Percentiles rank a stretch among this genome's conserved stretches.
Conservation (phyloP, 2,113 vertebrate species). For the Phaethon lepturus region DNA sequence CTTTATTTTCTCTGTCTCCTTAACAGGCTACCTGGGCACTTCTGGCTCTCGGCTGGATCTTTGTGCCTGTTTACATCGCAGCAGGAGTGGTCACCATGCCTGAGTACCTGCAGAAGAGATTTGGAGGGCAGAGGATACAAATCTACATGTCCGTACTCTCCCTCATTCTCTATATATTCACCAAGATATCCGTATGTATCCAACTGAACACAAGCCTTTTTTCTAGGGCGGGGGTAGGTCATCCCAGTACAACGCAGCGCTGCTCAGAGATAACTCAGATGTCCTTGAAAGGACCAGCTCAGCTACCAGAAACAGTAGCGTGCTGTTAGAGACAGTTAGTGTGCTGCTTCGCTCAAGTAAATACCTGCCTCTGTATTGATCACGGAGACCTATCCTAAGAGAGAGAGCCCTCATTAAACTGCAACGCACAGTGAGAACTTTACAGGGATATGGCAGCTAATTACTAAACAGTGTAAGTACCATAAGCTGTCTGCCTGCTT, state of each 20-base stretch:
- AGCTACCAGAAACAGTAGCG: background rate
- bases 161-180: conserved; percentile 90
- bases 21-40: conserved; percentile 87
- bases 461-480: background rate
- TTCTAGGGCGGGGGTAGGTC: background rate
- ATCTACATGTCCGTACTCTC: conserved; percentile 89
- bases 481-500: background rate
- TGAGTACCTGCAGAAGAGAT: conserved; percentile 89
- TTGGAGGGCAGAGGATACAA: conserved; percentile 90
- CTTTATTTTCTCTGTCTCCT: background rate
- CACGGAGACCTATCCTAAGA: background rate
- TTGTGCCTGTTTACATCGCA: conserved; percentile 89
- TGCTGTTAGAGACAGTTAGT: background rate
- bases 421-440: background rate
- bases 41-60: conserved; percentile 91
- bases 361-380: background rate
- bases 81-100: conserved; percentile 92
- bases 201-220: background rate
- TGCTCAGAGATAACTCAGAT: background rate
- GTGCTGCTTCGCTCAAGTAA: background rate
- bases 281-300: background rate
- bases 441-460: background rate
- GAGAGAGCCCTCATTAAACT: conserved; percentile 11
- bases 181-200: conserved; percentile 90
- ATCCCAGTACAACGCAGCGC: background rate